A percentile compares a stretch with the other conserved stretches of the same genome.
phyloP scores from a whole-genome alignment of 1,140 invertebrate genomes.

The Sitophilus oryzae region DNA sequence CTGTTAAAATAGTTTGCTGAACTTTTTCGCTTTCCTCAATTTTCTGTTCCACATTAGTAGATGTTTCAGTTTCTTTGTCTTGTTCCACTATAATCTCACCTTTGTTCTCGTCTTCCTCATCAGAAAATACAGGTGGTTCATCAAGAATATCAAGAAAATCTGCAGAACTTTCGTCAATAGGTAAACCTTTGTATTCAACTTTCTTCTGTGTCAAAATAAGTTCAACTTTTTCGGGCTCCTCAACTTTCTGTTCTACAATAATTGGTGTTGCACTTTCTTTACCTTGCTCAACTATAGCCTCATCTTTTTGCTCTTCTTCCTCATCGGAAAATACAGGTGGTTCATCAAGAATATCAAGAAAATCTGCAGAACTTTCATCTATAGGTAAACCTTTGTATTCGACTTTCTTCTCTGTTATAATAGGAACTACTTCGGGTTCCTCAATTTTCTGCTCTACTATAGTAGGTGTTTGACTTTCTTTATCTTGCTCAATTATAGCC shows the following conservation, averaged over 20 bases:
- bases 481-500: no score
- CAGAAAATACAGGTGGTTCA: slow-evolving; percentile 45
- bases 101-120: slow-evolving; percentile 23
- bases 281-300: not conserved
- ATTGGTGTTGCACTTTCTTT: not conserved
- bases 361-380: slow-evolving; percentile 46
- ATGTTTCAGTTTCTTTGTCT: not conserved
- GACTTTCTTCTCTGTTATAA: slow-evolving; percentile 7
- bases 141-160: slow-evolving; percentile 51
- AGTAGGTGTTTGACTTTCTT: not conserved
- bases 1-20: not conserved
- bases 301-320: slow-evolving; percentile 17
- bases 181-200: slow-evolving; percentile 42
- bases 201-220: slow-evolving; percentile 1
- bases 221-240: not conserved
- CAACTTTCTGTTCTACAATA: not conserved
- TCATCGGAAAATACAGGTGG: slow-evolving; percentile 42
- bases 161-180: slow-evolving; percentile 47
- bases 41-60: not conserved
- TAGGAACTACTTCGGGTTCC: not conserved
- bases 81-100: no score
- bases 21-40: not conserved
- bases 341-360: slow-evolving; percentile 51
- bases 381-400: slow-evolving; percentile 46
- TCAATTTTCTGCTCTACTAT: not conserved